Conservation (phyloP, 1,140 invertebrate genomes). For the Macrotrachela quadricornifera region DNA sequence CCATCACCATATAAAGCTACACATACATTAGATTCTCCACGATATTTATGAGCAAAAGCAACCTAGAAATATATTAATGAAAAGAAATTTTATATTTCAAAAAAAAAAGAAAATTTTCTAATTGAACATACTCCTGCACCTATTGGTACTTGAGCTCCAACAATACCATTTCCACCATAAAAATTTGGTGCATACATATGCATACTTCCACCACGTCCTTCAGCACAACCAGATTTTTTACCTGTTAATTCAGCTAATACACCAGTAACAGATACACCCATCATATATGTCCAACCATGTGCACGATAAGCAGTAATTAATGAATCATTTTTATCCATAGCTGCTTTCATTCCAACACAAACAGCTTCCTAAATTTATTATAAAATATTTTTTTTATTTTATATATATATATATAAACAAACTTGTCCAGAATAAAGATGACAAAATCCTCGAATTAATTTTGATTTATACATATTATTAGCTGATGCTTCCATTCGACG, state of each 20-base stretch:
- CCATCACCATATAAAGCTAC: conserved; percentile 83
- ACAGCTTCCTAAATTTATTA: conserved; percentile 44
- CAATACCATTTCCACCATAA: conserved; percentile 93
- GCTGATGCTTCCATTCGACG: conserved; percentile 72
- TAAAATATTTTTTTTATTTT: neutral
- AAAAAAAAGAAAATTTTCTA: no score
- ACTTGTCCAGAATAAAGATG: conserved; percentile 81
- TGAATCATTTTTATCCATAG: conserved; percentile 55
- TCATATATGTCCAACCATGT: conserved; percentile 82
- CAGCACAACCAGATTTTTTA: conserved; percentile 53
- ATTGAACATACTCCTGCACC: neutral
- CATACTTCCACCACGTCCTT: conserved; percentile 63
- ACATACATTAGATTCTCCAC: conserved; percentile 50
- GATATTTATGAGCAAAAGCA: conserved; percentile 71
- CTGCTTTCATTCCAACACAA: conserved; percentile 61
- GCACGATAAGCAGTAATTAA: conserved; percentile 88
- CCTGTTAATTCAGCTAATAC: conserved; percentile 76
- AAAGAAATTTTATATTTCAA: no score
- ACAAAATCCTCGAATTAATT: conserved; percentile 83
- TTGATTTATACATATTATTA: conserved; percentile 83
- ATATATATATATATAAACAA: neutral
- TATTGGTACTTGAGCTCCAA: conserved; percentile 65
- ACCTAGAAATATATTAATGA: conserved; percentile 21
- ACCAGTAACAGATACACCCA: conserved; percentile 52
- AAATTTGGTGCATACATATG: conserved; percentile 52